Base-by-base conservation (phyloP, 2,113 vertebrate genomes). In the Lipotes vexillifer region DNA sequence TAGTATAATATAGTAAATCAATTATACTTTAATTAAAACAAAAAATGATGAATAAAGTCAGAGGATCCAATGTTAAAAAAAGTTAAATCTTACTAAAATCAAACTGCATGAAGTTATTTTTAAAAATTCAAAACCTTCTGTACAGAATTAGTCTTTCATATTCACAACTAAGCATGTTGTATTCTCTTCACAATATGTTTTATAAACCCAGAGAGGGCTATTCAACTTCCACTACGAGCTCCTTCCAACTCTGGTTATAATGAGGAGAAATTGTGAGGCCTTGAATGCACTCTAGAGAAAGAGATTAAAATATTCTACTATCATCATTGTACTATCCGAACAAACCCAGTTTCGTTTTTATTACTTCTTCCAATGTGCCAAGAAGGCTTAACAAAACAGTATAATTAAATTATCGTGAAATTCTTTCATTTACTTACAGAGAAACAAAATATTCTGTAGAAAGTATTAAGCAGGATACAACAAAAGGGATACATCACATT, bases 201-300 rank as follows among this genome's bases (percentile, higher is more conserved):
- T 49, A 66, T 75, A 68, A 91, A 49, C 33, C 71, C 57, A 55
- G 23, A 57, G 6, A 38, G 29, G 59, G 15, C 11, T 71, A 55
- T 97, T 97, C 87, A 49, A 61, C 77, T 91, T 97, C 63, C n/a
- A 78, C 52, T 97, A 94, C n/a, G 95, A 94, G 0, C 55, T 96
- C 33, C 91, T 85, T 72, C 52, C 36, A 44, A 23, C 6, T 33
- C 55, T 84, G 59, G 5, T 88, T 93, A 82, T 27, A 96, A 84
- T 55, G 14, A 97, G 77, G 17, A 97, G 69, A 61, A 86, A 94
- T 52, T 44, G 4, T 29, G 71, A 8, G 94, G 61, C 41, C 82
- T 33, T 49, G 38, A 78, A 96, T 86, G 44, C 29, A 57, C 63
- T 93, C 36, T n/a, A 88, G 69, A 97, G n/a, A 96, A 36, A 97